Evolutionary conservation across 1,140 invertebrate species (phyloP).

Genomic region (Drosophila subobscura): DNA sequence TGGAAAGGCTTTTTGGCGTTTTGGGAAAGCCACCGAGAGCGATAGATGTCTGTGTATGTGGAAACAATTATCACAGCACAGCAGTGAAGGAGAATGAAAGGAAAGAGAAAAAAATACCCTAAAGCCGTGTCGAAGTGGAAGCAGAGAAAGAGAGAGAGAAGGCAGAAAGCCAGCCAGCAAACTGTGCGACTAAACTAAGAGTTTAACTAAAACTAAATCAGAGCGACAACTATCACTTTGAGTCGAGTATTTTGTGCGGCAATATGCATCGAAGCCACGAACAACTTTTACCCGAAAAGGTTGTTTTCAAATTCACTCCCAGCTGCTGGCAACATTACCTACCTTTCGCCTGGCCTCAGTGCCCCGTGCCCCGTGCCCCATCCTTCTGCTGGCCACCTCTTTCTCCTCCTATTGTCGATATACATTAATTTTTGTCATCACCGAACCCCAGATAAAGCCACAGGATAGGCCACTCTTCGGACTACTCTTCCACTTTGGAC

Average conservation of each 20-base stretch:
- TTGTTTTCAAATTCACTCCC: constrained; percentile 51
- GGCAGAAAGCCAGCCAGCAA: no score
- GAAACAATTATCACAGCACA: constrained; percentile 45
- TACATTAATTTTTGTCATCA: constrained; percentile 64
- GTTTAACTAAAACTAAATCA: constrained; percentile 49
- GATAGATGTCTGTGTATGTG: not conserved
- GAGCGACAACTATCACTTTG: constrained; percentile 64
- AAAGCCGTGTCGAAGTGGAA: constrained; percentile 28
- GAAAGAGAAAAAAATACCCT: constrained; percentile 34
- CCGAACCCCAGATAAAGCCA: constrained; percentile 27
- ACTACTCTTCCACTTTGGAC: constrained; percentile 26
- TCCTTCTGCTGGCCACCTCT: constrained; percentile 6
- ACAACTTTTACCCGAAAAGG: constrained; percentile 63
- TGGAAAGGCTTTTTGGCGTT: constrained; percentile 26
- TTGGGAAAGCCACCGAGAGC: constrained; percentile 34
- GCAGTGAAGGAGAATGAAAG: constrained; percentile 10
- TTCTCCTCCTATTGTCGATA: constrained; percentile 28
- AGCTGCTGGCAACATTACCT: constrained; percentile 49
- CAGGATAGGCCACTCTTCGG: constrained; percentile 15
- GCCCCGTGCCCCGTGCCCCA: not conserved
- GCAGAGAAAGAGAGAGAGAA: not conserved
- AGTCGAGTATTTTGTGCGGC: constrained; percentile 43
- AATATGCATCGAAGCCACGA: constrained; percentile 45
- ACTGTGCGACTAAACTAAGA: constrained; percentile 3
- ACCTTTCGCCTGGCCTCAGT: constrained; percentile 20